These are phyloP conservation scores for Emmelina monodactyla DNA, from an alignment of 2,888 invertebrate species.

Conservation along the genomic window DNA sequence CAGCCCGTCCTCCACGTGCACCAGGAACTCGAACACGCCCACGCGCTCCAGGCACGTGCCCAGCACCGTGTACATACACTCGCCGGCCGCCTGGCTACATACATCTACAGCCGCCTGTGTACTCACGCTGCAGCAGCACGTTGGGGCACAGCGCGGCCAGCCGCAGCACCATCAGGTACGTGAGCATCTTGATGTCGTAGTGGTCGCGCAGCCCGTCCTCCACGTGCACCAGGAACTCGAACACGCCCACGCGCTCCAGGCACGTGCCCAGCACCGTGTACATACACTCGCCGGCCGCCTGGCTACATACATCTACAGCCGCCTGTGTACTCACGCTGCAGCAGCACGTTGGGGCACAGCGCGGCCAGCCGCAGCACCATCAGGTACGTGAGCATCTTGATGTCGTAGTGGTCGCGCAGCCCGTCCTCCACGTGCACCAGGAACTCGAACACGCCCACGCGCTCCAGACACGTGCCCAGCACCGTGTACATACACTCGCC, in stretches of 20 bases:
- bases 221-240: constrained; percentile 96
- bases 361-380: constrained; percentile 96
- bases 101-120: no score
- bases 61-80: constrained; percentile 99
- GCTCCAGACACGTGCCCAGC: constrained; percentile 93
- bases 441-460: constrained; percentile 97
- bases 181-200: constrained; percentile 97
- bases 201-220: constrained; percentile 94
- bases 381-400: constrained; percentile 98
- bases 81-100: constrained; percentile 97
- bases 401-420: constrained; percentile 90
- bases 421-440: constrained; percentile 97
- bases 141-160: constrained; percentile 93
- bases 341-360: constrained; percentile 91
- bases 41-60: constrained; percentile 95
- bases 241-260: constrained; percentile 94
- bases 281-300: constrained; percentile 99
- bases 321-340: constrained; percentile 87
- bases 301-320: no score
- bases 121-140: constrained; percentile 89
- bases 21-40: constrained; percentile 96
- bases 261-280: constrained; percentile 97
- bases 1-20: constrained; percentile 95
- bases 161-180: constrained; percentile 96
- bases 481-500: constrained; percentile 99